Percentiles rank a stretch among this genome's conserved stretches.
phyloP scores from a whole-genome alignment of 2,888 invertebrate species.

The Drosophila tripunctata region DNA sequence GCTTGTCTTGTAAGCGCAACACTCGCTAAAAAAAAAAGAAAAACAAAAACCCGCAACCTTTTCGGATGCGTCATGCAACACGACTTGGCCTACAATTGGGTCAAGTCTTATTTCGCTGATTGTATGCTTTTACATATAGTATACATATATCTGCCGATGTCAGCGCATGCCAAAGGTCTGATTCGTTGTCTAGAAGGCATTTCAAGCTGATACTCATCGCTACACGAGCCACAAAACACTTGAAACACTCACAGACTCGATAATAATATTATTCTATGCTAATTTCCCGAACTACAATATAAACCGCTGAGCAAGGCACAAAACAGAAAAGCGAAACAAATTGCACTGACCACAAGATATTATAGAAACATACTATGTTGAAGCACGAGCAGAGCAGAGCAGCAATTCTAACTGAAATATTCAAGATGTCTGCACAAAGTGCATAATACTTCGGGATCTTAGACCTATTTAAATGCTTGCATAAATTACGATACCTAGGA shows the following conservation, averaged over 20 bases:
- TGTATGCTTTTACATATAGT: background rate
- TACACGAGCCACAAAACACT: constrained; percentile 35
- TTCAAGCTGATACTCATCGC: constrained; percentile 36
- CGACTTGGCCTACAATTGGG: constrained; percentile 59
- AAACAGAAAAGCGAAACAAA: too few species aligned
- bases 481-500: constrained; percentile 32
- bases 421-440: constrained; percentile 37
- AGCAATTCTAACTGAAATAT: constrained; percentile 20
- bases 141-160: constrained; percentile 44
- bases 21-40: constrained; percentile 20
- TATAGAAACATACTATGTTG: constrained; percentile 22
- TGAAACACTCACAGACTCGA: constrained; percentile 1
- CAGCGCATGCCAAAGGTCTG: constrained; percentile 72
- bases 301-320: constrained; percentile 58
- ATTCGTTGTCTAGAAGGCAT: constrained; percentile 26
- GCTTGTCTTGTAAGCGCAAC: constrained; percentile 50
- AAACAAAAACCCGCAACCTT: background rate
- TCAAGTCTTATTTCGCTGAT: constrained; percentile 52
- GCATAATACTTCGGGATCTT: constrained; percentile 13
- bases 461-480: constrained; percentile 13
- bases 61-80: constrained; percentile 61
- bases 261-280: constrained; percentile 34
- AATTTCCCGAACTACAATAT: constrained; percentile 40
- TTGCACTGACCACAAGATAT: constrained; percentile 43
- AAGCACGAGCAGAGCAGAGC: constrained; percentile 1